Evolutionary conservation across 2,797 vertebrate genomes (phyloP), one percentile per base, ranked within the genome.

Genomic region (Threskiornis aethiopicus): DNA sequence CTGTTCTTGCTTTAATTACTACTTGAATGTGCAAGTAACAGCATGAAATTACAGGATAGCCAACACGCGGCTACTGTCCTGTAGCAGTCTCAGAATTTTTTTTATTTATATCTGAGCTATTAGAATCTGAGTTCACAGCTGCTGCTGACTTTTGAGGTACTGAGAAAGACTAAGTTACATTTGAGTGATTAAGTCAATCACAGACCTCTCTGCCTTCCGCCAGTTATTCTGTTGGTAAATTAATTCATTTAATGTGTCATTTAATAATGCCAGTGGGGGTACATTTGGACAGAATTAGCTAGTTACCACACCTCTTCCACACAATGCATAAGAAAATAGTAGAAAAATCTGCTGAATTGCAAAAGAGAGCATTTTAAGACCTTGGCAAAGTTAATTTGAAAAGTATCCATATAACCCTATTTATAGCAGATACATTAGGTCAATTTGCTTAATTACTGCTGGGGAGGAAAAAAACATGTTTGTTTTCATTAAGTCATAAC

Each of bases 1-100:
- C 28, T 90, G 13, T 69, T 93, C 25, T 49, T 86, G 29, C n/a
- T 82, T 84, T 72, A 70, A 59, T 89, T 84, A 26, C 22, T 90
- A 9, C 17, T 73, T 79, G 42, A 88, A 46, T 75, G 26, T 5
- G 2, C 10, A 66, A 46, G 55, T 44, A 83, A 52, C 46, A 72
- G n/a, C 29, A 28, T 79, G n/a, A 72, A 88, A 58, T 78, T 61
- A 39, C 42, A 76, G 46, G 28, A 15, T 35, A 79, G 31, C 52
- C 7, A 9, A 26, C 1, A 0, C n/a, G 57, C 54, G 88, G 49
- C 37, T 81, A 6, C 61, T 76, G 76, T 75, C 49, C 14, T 82
- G 2, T 41, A 59, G 39, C 28, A 57, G 55, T 72, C 47, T 65
- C 5, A 5, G 59, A 92, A 29, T 41, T 33, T 25, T 33, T 57